phyloP scores from a whole-genome alignment of 2,888 invertebrate species.

The Smittia sp. region DNA sequence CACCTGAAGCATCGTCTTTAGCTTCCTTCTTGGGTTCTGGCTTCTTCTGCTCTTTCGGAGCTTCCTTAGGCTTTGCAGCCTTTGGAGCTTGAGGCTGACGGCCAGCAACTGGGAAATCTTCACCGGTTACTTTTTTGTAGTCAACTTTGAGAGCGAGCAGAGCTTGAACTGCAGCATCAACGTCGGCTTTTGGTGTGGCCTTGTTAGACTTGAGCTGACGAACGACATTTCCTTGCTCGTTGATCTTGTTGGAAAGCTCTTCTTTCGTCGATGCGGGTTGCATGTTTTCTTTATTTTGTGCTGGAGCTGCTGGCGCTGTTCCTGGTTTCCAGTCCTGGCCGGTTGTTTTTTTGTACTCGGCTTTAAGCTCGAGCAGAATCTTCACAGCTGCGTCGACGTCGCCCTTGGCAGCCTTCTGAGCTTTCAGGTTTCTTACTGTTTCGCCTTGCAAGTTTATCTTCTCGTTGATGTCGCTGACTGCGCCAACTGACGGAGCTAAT shows the following conservation, averaged over 20 bases:
- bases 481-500: slow-evolving; percentile 46
- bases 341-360: slow-evolving; percentile 60
- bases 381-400: slow-evolving; percentile 55
- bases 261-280: slow-evolving; percentile 43
- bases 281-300: slow-evolving; percentile 53
- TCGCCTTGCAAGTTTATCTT: slow-evolving; percentile 62
- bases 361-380: slow-evolving; percentile 59
- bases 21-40: slow-evolving; percentile 39
- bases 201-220: slow-evolving; percentile 57
- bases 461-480: slow-evolving; percentile 49
- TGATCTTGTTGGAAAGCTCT: slow-evolving; percentile 55
- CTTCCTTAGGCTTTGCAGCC: not conserved
- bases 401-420: slow-evolving; percentile 54
- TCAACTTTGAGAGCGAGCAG: slow-evolving; percentile 61
- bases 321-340: slow-evolving; percentile 57
- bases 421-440: slow-evolving; percentile 59
- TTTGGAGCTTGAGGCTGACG: slow-evolving; percentile 46
- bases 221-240: slow-evolving; percentile 61
- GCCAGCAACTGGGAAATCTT: slow-evolving; percentile 54
- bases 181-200: slow-evolving; percentile 53
- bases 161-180: slow-evolving; percentile 55
- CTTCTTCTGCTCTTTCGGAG: slow-evolving; percentile 41
- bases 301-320: slow-evolving; percentile 49
- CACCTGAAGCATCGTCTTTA: slow-evolving; percentile 52
- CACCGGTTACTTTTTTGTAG: slow-evolving; percentile 59